phyloP scores from a whole-genome alignment of 2,797 vertebrate species.

The Pristis pectinata region DNA sequence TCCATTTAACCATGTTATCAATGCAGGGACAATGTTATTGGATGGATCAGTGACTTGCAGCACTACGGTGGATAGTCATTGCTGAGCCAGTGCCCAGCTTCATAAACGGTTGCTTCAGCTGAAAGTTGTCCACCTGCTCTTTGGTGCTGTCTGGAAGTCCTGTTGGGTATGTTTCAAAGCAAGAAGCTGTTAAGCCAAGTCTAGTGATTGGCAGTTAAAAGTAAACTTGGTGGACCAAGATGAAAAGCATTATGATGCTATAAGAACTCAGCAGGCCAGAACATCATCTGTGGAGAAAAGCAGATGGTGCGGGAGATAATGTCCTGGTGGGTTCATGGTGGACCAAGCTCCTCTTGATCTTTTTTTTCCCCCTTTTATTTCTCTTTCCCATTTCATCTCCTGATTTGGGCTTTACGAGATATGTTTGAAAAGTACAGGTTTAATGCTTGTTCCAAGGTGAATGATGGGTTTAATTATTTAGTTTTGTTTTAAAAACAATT shows the following conservation, averaged over 20 bases:
- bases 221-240: background rate
- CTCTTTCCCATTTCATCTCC: background rate
- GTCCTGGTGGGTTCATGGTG: too few species aligned
- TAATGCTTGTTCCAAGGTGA: background rate
- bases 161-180: background rate
- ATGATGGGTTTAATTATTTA: background rate
- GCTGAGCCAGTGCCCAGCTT: background rate
- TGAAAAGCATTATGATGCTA: too few species aligned
- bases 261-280: too few species aligned
- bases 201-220: background rate
- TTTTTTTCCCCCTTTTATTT: background rate
- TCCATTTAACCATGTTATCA: background rate
- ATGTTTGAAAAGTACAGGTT: background rate
- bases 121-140: background rate
- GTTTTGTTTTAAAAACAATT: background rate
- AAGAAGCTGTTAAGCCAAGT: background rate
- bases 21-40: background rate
- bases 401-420: background rate
- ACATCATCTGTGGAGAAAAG: too few species aligned
- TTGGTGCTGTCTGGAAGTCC: background rate
- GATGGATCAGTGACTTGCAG: background rate
- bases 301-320: too few species aligned
- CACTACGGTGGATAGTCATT: background rate
- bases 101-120: background rate
- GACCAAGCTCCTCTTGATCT: background rate